Evolutionary conservation across 2,888 invertebrate genomes (phyloP), one percentile per base, ranked within the genome.

Genomic region (Plemyria rubiginata): DNA sequence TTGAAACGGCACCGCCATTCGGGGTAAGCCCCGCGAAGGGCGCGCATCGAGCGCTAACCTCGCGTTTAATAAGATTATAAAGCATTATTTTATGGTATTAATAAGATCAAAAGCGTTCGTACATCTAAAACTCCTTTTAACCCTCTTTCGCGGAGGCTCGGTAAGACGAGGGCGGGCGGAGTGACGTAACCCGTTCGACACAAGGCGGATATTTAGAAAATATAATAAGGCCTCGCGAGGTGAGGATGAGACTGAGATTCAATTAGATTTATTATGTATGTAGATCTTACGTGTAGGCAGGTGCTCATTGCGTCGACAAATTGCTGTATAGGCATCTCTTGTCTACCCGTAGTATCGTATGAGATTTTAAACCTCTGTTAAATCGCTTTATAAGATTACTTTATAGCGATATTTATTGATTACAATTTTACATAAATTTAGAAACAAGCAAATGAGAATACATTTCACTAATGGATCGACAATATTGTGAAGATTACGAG

Each of bases 11-110:
- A 65, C 72, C 75, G 58, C 70, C 66, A 66, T 62, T 67, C 65
- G 69, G 71, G 80, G 85, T 86, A 84, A 83, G 82, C 80, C 75
- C 73, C 71, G 73, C 71, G 78, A 72, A 87, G 90, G 87, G 89
- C 82, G 86, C 83, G 80, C 83, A 78, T 82, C 84, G 85, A 92
- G 93, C 93, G 93, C 94, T 94, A 94, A 95, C 94, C 94, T 94
- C 94, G 94, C 94, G 94, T 94, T 94, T 95, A 95, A 95, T 95
- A 94, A 94, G 95, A 95, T 95, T 95, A 95, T 94, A 93, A 94
- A 94, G 95, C 94, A 95, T 95, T 95, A 95, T 95, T 95, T 95
- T 94, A 94, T 94, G 94, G 94, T 93, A 95, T 95, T 95, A 95
- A 95, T 95, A 94, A 95, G 95, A 95, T 95, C 95, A 95, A 95